Percentiles rank a stretch among this genome's conserved stretches.
phyloP scores from a whole-genome alignment of 2,888 invertebrate genomes.

The Malachius bipustulatus region DNA sequence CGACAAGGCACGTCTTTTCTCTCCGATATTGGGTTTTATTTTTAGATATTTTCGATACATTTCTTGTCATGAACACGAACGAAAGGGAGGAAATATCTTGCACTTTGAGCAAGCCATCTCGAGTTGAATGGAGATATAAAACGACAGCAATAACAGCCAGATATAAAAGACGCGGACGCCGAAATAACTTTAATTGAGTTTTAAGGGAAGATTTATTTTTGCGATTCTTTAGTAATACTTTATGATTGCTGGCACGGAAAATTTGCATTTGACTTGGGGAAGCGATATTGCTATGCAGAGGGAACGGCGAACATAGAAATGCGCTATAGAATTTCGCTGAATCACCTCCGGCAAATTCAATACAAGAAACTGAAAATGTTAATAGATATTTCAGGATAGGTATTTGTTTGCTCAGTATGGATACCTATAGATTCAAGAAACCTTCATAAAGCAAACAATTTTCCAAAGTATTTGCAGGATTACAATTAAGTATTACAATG shows the following conservation, averaged over 20 bases:
- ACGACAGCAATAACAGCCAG: slow-evolving; percentile 3
- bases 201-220: slow-evolving; percentile 31
- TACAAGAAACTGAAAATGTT: too few species aligned
- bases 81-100: slow-evolving; percentile 11
- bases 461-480: too few species aligned
- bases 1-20: background rate
- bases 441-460: too few species aligned
- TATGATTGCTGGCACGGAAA: slow-evolving; percentile 34
- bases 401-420: too few species aligned
- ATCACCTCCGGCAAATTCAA: too few species aligned
- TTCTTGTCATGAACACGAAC: slow-evolving; percentile 11
- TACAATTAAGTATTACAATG: too few species aligned
- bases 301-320: too few species aligned
- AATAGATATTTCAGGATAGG: too few species aligned
- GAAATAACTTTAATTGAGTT: slow-evolving; percentile 32
- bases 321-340: too few species aligned
- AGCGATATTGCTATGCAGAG: too few species aligned
- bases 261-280: slow-evolving; percentile 27
- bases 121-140: background rate
- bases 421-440: too few species aligned
- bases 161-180: background rate
- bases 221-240: slow-evolving; percentile 33
- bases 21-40: slow-evolving; percentile 12
- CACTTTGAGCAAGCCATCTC: slow-evolving; percentile 6
- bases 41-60: slow-evolving; percentile 11